These are phyloP conservation scores for Tarsius wallacei DNA, from an alignment of 2,797 vertebrate species.

Conservation along the genomic window DNA sequence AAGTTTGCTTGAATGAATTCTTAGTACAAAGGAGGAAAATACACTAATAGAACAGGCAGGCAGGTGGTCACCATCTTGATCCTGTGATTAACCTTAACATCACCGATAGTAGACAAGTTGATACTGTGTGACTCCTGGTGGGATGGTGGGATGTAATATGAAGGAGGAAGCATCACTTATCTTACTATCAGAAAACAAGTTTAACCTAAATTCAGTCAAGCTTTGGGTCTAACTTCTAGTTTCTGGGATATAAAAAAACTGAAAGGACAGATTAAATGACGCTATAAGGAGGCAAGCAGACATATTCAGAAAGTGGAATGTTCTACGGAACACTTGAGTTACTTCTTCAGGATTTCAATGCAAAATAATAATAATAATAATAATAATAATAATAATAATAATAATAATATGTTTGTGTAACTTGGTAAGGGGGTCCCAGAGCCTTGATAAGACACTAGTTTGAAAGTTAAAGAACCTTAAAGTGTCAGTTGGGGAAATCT, in stretches of 20 bases:
- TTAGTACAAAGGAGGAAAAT: not conserved
- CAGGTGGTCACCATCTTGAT: not conserved
- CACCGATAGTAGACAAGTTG: not conserved
- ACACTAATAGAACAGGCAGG: not conserved
- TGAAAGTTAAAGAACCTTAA: constrained; percentile 17
- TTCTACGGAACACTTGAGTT: not conserved
- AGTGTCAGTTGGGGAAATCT: not conserved
- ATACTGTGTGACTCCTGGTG: accelerated
- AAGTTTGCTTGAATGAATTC: constrained; percentile 57
- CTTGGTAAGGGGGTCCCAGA: not conserved
- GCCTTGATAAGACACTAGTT: constrained; percentile 1
- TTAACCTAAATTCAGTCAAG: not conserved
- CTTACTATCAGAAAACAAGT: not conserved
- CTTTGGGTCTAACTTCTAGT: not conserved
- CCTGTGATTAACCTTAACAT: not conserved
- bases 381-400: not conserved
- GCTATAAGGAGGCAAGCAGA: not conserved
- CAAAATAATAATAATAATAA: not conserved
- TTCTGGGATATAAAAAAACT: not conserved
- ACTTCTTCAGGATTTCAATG: not conserved
- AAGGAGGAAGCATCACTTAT: not conserved
- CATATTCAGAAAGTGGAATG: not conserved
- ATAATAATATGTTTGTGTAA: not conserved
- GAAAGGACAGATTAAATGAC: constrained; percentile 9
- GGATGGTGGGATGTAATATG: not conserved